These are phyloP conservation scores for Lepeophtheirus salmonis DNA, from an alignment of 1,140 invertebrate genomes.

Conservation along the genomic window DNA sequence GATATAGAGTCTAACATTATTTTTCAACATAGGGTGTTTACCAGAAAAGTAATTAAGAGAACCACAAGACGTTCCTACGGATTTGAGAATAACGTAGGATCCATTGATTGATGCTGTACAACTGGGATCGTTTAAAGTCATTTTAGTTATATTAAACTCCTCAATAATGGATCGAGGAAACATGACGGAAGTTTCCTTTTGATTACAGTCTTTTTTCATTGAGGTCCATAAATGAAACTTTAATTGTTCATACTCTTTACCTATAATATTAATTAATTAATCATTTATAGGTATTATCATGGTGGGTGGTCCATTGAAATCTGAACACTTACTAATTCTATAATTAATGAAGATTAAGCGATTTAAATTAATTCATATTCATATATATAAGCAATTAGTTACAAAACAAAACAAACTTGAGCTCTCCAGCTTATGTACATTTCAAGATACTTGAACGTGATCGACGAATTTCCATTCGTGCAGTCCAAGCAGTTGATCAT, in stretches of 20 bases:
- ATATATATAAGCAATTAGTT: too few relatives aligned
- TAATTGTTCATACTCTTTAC: not conserved
- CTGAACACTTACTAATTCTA: too few relatives aligned
- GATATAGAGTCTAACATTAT: conserved; percentile 4
- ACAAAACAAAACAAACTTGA: too few relatives aligned
- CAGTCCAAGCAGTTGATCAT: too few relatives aligned
- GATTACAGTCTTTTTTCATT: not conserved
- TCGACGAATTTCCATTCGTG: too few relatives aligned
- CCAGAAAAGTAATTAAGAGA: conserved; percentile 2
- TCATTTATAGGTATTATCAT: not conserved
- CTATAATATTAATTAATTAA: not conserved
- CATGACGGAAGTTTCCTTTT: not conserved
- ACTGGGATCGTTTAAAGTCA: conserved; percentile 9
- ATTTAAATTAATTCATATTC: too few relatives aligned
- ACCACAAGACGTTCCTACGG: conserved; percentile 7
- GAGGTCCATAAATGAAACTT: not conserved
- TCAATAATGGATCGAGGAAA: not conserved
- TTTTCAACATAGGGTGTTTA: not conserved
- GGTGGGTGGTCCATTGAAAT: too few relatives aligned
- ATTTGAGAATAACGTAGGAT: conserved; percentile 6
- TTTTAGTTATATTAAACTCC: not conserved
- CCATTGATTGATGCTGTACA: conserved; percentile 3
- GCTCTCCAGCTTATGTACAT: too few relatives aligned
- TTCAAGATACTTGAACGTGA: too few relatives aligned
- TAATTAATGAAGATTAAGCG: too few relatives aligned